Percentiles rank a stretch among this genome's conserved stretches.
These are phyloP conservation scores for Lemur catta DNA, from an alignment of 2,797 vertebrate genomes.

Conservation along the genomic window DNA sequence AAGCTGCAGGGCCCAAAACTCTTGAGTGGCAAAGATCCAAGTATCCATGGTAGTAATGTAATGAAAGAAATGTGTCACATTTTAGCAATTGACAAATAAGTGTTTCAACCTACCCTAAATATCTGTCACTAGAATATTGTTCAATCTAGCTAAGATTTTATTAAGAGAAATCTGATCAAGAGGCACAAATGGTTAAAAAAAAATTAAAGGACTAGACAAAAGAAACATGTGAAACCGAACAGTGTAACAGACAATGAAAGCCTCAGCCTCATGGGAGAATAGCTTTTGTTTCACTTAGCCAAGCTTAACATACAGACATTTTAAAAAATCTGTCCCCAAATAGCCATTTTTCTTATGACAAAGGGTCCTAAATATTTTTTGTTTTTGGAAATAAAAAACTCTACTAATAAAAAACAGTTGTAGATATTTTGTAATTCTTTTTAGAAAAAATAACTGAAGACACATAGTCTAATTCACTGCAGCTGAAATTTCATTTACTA, in stretches of 20 bases:
- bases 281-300: slow-evolving; percentile 37
- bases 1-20: neutral
- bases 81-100: neutral
- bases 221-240: slow-evolving; percentile 6
- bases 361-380: slow-evolving; percentile 75
- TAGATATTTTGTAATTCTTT: slow-evolving; percentile 82
- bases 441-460: slow-evolving; percentile 87
- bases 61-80: neutral
- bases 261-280: neutral
- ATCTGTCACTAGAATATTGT: neutral
- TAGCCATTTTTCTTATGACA: slow-evolving; percentile 51
- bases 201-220: slow-evolving; percentile 49
- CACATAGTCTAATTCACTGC: slow-evolving; percentile 91
- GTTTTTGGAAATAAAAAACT: slow-evolving; percentile 43
- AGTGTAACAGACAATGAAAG: slow-evolving; percentile 28
- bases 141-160: neutral
- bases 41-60: neutral
- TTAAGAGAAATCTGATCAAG: slow-evolving; percentile 32
- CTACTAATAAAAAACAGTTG: slow-evolving; percentile 71
- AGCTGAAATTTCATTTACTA: slow-evolving; percentile 92
- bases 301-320: slow-evolving; percentile 41
- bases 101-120: neutral
- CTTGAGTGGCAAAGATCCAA: neutral
- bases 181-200: slow-evolving; percentile 32
- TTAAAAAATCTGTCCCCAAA: slow-evolving; percentile 56